A percentile compares a stretch with the other conserved stretches of the same genome.
phyloP scores from a whole-genome alignment of 2,113 vertebrate species.

The Pomatorhinus ruficollis region DNA sequence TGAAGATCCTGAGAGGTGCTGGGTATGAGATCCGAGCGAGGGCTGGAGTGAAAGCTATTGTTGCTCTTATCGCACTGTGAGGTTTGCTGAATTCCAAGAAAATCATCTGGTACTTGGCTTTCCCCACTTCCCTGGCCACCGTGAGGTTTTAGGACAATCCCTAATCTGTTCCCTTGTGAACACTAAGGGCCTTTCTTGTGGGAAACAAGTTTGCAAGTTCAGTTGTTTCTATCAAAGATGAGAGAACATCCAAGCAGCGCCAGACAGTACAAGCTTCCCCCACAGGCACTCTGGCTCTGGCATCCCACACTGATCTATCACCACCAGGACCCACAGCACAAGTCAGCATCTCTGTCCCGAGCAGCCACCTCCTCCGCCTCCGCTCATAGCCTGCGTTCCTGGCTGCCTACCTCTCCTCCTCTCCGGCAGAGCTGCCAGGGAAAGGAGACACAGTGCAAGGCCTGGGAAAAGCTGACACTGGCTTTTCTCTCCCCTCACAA shows the following conservation, averaged over 20 bases:
- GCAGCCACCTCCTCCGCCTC: conserved; percentile 25
- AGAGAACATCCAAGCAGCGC: conserved; percentile 55
- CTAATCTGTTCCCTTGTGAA: conserved; percentile 56
- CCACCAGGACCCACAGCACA: not conserved
- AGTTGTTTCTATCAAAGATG: conserved; percentile 62
- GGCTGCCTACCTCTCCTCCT: conserved; percentile 43
- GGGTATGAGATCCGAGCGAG: not conserved
- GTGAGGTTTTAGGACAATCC: conserved; percentile 52
- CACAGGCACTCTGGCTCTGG: conserved; percentile 34
- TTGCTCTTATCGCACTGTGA: conserved; percentile 17
- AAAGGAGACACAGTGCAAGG: not conserved
- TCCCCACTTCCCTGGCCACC: not conserved
- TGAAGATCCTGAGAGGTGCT: not conserved
- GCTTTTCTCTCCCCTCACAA: not conserved
- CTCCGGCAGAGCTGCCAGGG: not conserved
- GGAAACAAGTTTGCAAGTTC: conserved; percentile 53
- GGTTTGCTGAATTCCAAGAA: conserved; percentile 58
- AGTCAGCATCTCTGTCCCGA: not conserved
- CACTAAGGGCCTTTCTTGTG: conserved; percentile 60
- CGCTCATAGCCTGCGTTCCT: conserved; percentile 37
- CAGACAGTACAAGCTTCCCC: conserved; percentile 62
- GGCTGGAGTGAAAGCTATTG: not conserved
- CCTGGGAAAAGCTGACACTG: conserved; percentile 16
- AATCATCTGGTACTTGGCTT: conserved; percentile 50
- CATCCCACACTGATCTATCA: conserved; percentile 51